Evolutionary conservation across 1,140 invertebrate species (phyloP).

Genomic region (Amphibalanus amphitrite): DNA sequence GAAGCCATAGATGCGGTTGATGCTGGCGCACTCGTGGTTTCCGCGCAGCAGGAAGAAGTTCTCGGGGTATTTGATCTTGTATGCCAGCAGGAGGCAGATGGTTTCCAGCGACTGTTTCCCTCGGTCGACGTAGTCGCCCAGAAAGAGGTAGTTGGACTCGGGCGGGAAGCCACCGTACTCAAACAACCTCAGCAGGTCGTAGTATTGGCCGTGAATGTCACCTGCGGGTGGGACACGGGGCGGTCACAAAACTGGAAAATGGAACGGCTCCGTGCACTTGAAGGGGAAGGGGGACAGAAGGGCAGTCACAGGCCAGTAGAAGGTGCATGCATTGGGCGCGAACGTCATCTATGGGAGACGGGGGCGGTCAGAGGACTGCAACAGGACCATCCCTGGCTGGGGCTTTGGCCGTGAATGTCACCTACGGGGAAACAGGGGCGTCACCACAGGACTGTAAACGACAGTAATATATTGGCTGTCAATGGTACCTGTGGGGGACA

Average conservation of each 20-base stretch:
- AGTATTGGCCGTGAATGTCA: slow-evolving; percentile 32
- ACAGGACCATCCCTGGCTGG: too few species aligned
- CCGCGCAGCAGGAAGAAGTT: slow-evolving; percentile 77
- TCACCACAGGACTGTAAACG: too few species aligned
- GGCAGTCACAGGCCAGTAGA: too few species aligned
- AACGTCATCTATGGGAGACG: too few species aligned
- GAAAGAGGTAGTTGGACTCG: slow-evolving; percentile 29
- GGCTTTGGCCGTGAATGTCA: too few species aligned
- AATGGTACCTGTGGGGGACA: too few species aligned
- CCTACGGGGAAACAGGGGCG: too few species aligned
- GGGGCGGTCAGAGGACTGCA: too few species aligned
- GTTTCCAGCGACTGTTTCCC: slow-evolving; percentile 43
- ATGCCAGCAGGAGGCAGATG: slow-evolving; percentile 59
- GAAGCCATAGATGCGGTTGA: slow-evolving; percentile 87
- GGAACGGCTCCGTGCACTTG: not conserved
- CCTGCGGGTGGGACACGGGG: slow-evolving; percentile 20
- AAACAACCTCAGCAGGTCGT: slow-evolving; percentile 30
- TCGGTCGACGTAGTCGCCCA: slow-evolving; percentile 34
- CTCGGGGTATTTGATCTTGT: slow-evolving; percentile 94
- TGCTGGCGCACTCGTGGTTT: slow-evolving; percentile 69
- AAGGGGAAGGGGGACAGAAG: too few species aligned
- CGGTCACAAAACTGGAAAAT: not conserved
- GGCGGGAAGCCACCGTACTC: slow-evolving; percentile 29
- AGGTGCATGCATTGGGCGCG: too few species aligned
- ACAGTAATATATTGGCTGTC: too few species aligned